A percentile compares a stretch with the other conserved stretches of the same genome.
Conservation (phyloP, 2,888 invertebrate genomes). For the Phragmatobia fuliginosa region DNA sequence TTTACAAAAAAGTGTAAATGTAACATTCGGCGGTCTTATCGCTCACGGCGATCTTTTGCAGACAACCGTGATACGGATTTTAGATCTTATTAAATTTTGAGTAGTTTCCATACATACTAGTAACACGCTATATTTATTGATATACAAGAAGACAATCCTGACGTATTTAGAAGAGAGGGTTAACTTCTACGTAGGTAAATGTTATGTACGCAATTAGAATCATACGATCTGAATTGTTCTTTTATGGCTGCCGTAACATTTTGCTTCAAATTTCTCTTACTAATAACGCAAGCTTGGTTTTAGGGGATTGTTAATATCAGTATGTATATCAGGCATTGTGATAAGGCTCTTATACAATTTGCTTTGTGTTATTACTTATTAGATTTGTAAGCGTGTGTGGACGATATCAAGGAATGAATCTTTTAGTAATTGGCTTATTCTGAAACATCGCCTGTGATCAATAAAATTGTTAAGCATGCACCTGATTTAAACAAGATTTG, state of each 20-base stretch:
- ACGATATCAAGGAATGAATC: background rate
- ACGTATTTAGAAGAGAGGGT: too few relatives aligned
- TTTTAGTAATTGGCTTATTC: background rate
- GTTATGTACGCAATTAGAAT: background rate
- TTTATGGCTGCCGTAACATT: background rate
- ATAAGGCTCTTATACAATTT: background rate
- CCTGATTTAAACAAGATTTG: background rate
- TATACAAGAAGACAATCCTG: too few relatives aligned
- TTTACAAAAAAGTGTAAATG: too few relatives aligned
- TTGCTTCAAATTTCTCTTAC: background rate
- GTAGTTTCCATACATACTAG: too few relatives aligned
- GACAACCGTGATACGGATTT: too few relatives aligned
- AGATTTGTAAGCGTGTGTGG: background rate
- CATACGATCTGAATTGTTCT: background rate
- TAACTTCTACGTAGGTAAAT: background rate
- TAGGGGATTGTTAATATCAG: background rate
- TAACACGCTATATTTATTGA: too few relatives aligned
- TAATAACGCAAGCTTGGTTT: background rate
- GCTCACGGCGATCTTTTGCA: too few relatives aligned
- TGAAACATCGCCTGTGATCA: background rate
- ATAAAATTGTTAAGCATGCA: background rate
- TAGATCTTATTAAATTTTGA: too few relatives aligned
- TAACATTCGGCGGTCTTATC: too few relatives aligned
- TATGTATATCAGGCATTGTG: background rate
- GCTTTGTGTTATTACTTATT: background rate